A percentile compares a stretch with the other conserved stretches of the same genome.
Conservation (phyloP, 2,888 invertebrate genomes). For the Nephrotoma appendiculata region DNA sequence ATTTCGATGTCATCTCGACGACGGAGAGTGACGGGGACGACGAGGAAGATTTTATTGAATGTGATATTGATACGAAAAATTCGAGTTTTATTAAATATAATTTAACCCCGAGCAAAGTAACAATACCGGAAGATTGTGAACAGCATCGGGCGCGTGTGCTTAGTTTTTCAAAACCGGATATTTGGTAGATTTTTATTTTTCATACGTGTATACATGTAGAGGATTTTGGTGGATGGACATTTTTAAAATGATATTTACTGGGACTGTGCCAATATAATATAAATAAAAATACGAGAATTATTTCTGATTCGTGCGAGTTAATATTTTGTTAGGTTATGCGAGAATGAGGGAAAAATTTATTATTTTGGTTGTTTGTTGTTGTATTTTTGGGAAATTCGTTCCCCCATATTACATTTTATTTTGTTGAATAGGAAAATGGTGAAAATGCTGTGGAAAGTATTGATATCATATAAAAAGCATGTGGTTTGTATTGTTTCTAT, state of each 20-base stretch:
- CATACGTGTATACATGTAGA: no score
- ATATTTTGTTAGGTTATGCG: neutral
- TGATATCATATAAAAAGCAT: neutral
- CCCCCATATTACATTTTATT: neutral
- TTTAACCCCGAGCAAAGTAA: slow-evolving; percentile 37
- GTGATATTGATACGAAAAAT: neutral
- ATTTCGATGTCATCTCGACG: neutral
- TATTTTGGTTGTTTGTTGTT: neutral
- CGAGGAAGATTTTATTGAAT: slow-evolving; percentile 34
- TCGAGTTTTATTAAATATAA: neutral
- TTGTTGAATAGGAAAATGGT: neutral
- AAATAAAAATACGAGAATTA: neutral
- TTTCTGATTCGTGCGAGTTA: neutral
- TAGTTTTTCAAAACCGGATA: slow-evolving; percentile 44
- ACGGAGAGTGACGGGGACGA: slow-evolving; percentile 24
- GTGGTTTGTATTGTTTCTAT: neutral
- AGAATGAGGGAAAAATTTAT: neutral
- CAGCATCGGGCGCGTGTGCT: slow-evolving; percentile 50
- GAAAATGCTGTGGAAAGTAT: neutral
- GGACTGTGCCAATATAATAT: neutral
- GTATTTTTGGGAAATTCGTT: neutral
- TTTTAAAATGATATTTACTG: neutral
- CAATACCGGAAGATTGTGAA: slow-evolving; percentile 44
- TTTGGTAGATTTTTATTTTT: slow-evolving; percentile 36
- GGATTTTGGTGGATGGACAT: neutral